phyloP scores from a whole-genome alignment of 2,888 invertebrate species.

The Spodoptera littoralis region DNA sequence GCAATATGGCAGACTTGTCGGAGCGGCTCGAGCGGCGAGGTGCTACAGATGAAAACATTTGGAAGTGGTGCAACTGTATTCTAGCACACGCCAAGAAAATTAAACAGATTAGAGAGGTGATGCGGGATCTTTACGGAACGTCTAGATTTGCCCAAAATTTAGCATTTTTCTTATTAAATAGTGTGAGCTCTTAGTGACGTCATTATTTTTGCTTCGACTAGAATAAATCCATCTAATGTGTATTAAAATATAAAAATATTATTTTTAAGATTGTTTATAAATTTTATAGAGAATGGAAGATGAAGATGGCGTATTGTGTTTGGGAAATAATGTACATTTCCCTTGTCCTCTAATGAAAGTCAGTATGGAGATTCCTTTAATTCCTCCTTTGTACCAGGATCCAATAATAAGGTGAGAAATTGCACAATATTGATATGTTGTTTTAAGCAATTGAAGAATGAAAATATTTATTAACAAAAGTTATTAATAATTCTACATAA shows the following conservation, averaged over 20 bases:
- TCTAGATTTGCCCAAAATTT: too few species aligned
- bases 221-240: too few species aligned
- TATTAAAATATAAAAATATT: too few species aligned
- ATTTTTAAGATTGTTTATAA: background rate
- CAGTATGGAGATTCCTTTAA: constrained; percentile 67
- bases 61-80: constrained; percentile 76
- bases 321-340: constrained; percentile 66
- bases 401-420: constrained; percentile 66
- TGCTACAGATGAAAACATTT: constrained; percentile 77
- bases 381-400: constrained; percentile 69
- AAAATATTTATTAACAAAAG: too few species aligned
- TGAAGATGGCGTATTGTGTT: constrained; percentile 62
- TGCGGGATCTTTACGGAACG: too few species aligned
- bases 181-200: too few species aligned
- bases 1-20: constrained; percentile 71
- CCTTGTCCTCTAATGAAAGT: constrained; percentile 75
- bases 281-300: constrained; percentile 24
- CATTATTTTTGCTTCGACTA: too few species aligned
- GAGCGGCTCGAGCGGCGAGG: constrained; percentile 75
- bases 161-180: too few species aligned
- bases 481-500: too few species aligned
- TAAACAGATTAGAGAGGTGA: constrained; percentile 18
- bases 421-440: background rate
- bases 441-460: too few species aligned
- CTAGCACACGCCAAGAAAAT: constrained; percentile 56